Evolutionary conservation across 2,113 vertebrate species (phyloP), one percentile per base, ranked within the genome.

Genomic region (Garra rufa): DNA sequence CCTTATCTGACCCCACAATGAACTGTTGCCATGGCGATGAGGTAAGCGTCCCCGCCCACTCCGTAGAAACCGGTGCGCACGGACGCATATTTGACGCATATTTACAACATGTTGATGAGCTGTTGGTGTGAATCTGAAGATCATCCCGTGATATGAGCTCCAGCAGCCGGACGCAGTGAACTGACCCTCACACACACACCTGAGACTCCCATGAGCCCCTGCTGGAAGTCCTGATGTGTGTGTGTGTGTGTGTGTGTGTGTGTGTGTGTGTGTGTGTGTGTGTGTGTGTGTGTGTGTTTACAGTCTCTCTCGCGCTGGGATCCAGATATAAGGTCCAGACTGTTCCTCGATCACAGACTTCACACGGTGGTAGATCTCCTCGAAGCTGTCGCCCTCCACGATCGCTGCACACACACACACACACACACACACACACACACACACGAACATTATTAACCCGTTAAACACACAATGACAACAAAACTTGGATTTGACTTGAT

Each of bases 311-410:
- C 95, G 90, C 71, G 95, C 94, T 0, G 95, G 95, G 41, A 97
- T 94, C 96, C 96, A 97, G 91, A 97, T 96, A 91, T 97, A 97
- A 0, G 96, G 96, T 9, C 96, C 96, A n/a, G 96, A 97, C 87
- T 97, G 96, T 89, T 97, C 96, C 90, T 97, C 96, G 0, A 97
- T 96, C 88, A 96, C 94, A 0, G 93, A 91, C 85, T 97, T 97
- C 77, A 96, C 92, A 67, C 94, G 95, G 91, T 96, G 95, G 91
- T 97, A 97, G 67, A 97, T 94, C 90, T 97, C 96, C 86, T 97
- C 96, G 21, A 97, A 97, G 91, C 95, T 96, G 89, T 97, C 96
- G 0, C 96, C 96, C 9, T 96, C 95, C 83, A 97, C 95, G 44
- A 97, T 95, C 88, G 96, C 96, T 97, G 88, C 21, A 52, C 26